These are phyloP conservation scores for Rhynchotus rufescens DNA, from an alignment of 2,797 vertebrate species.

Conservation along the genomic window DNA sequence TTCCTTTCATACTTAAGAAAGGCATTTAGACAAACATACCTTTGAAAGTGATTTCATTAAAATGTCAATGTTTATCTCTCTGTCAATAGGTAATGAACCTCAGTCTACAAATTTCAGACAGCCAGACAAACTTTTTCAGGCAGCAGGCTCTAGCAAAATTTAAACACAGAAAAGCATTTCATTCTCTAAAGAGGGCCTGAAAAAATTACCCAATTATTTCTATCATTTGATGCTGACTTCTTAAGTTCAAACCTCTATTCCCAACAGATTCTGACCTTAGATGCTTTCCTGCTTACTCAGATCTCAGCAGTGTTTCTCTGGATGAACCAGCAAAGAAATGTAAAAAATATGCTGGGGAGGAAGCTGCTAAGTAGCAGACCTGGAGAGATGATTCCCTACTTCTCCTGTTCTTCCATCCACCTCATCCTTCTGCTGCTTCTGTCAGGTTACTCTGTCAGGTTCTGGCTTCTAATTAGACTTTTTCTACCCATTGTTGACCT, in stretches of 20 bases:
- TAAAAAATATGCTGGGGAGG: not conserved
- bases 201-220: constrained; percentile 41
- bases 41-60: constrained; percentile 16
- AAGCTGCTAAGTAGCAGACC: not conserved
- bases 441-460: not conserved
- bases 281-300: not conserved
- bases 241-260: not conserved
- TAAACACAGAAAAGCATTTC: not conserved
- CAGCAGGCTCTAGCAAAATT: not conserved
- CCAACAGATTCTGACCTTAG: not conserved
- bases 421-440: not conserved
- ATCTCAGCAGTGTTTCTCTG: constrained; percentile 4
- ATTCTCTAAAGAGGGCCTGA: constrained; percentile 3
- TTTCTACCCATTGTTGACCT: not conserved
- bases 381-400: not conserved
- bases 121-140: constrained; percentile 30
- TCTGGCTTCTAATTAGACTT: not conserved
- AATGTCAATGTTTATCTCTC: not conserved
- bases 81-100: constrained; percentile 5
- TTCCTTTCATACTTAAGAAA: not conserved
- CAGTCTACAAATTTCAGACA: constrained; percentile 1
- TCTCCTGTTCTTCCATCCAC: not conserved
- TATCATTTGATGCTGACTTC: constrained; percentile 14
- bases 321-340: not conserved
- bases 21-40: not conserved